Conservation (phyloP, 2,113 vertebrate genomes). For the Athene cunicularia region DNA sequence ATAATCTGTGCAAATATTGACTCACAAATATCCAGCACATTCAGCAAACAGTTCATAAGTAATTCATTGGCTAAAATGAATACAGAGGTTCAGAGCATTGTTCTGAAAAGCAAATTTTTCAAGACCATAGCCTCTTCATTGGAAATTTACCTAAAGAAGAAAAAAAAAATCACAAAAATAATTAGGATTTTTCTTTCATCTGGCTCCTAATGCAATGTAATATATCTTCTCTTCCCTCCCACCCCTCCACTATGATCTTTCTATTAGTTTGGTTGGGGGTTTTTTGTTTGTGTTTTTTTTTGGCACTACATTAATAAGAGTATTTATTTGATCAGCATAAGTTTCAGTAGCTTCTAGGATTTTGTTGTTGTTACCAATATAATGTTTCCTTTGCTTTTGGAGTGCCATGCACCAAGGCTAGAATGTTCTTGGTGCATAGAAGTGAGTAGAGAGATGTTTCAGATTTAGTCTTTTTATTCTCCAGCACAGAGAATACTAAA, state of each 20-base stretch:
- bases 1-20: conserved; percentile 38
- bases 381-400: not conserved
- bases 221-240: not conserved
- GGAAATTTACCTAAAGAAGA: not conserved
- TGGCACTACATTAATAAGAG: not conserved
- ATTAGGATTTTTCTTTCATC: not conserved
- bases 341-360: not conserved
- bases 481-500: conserved; percentile 48
- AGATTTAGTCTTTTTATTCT: conserved; percentile 25
- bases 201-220: not conserved
- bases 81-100: not conserved
- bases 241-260: not conserved
- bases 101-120: not conserved
- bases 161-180: not conserved
- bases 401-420: not conserved
- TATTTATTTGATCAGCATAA: not conserved
- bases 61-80: conserved; percentile 1
- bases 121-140: not conserved
- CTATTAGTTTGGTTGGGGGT: not conserved
- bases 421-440: not conserved
- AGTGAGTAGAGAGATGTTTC: not conserved
- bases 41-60: not conserved
- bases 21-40: not conserved
- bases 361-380: not conserved
- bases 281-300: too few relatives aligned